Conservation (phyloP, 1,140 invertebrate species). For the Tenebrio molitor region DNA sequence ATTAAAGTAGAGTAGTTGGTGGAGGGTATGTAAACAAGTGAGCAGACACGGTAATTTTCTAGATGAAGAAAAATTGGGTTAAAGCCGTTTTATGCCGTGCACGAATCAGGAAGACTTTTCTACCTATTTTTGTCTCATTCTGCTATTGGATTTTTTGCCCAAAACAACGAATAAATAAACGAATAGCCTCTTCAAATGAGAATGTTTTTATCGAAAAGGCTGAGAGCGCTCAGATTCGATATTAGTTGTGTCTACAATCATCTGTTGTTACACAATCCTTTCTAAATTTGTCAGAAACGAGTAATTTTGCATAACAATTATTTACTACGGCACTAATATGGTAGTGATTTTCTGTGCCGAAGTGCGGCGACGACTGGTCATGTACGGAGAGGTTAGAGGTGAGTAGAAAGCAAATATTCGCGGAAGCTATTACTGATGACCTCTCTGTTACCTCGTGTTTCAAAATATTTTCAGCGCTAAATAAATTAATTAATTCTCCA, state of each 20-base stretch:
- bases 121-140: constrained; percentile 3
- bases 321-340: constrained; percentile 8
- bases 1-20: constrained; percentile 11
- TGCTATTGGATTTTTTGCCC: no score
- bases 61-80: constrained; percentile 27
- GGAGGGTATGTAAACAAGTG: neutral
- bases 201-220: no score
- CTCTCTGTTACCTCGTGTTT: constrained; percentile 17
- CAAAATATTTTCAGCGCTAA: constrained; percentile 26
- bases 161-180: no score
- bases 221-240: no score
- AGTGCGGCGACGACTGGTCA: constrained; percentile 13
- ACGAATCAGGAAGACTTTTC: constrained; percentile 11
- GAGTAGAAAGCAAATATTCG: constrained; percentile 32
- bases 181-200: no score
- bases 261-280: no score
- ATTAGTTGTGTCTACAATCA: no score
- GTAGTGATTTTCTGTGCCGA: neutral
- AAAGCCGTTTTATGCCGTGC: neutral
- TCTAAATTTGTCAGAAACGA: no score
- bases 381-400: constrained; percentile 21
- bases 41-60: constrained; percentile 12
- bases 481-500: constrained; percentile 7
- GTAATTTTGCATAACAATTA: constrained; percentile 15
- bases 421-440: constrained; percentile 22